Evolutionary conservation across 2,797 vertebrate genomes (phyloP), one percentile per base, ranked within the genome.

Genomic region (Mus spretus): DNA sequence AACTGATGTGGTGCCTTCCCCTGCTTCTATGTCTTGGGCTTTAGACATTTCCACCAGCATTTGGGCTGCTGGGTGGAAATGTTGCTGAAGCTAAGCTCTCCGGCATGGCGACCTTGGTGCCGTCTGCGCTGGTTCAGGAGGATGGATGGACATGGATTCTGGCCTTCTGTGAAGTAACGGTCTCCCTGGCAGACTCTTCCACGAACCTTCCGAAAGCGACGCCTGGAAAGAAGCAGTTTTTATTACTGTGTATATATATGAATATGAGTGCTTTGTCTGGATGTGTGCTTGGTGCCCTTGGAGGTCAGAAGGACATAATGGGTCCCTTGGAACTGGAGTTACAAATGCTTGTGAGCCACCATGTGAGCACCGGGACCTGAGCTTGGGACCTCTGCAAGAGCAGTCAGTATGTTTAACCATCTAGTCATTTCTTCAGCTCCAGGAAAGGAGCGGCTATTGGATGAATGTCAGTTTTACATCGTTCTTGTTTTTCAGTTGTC

Each of bases 11-110:
- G 99, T 99, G 90, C 99, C 99, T 84, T 99, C 99, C 34, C 99
- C 99, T 72, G 99, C 99, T 98, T 99, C 99, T 15, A 99, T 99
- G 96, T 99, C 99, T 98, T 99, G 99, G 61, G 99, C 99, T 98
- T 99, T 99, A 90, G 99, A 99, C 22, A 99, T 98, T 87, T 99
- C 99, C 86, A 99, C 99, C 98, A 99, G 98, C 99, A 99, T 99
- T 98, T 99, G 99, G 87, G 99, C 99, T 47, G 99, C 99, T 47
- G 99, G 99, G 98, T 99, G 99, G 10, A 50, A 50, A 50, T 50
- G 50, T 50, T 50, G 50, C 50, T 50, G 50, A 50, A 50, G 50
- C 9, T 50, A 50, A 9, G 47, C 6, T 47, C 3, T 15, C 3
- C 1, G 4, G n/a, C 55, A 82, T 40, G 13, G 24, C 2, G 40